Base-by-base conservation (phyloP, 2,797 vertebrate genomes). In the Bradypodion pumilum region DNA sequence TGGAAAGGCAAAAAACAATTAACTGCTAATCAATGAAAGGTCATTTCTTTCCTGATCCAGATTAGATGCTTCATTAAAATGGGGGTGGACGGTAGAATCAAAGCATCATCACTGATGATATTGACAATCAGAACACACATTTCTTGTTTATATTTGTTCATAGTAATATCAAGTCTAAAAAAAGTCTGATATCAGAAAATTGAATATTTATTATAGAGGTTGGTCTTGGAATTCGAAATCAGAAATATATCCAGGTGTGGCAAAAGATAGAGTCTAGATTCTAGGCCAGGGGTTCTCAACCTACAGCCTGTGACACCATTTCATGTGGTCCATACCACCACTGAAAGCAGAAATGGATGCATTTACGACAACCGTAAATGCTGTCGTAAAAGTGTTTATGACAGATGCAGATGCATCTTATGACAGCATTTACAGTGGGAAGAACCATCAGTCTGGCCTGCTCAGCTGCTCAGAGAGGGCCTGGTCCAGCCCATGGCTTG, bases 1-100 rank as follows among this genome's bases (percentile, higher is more conserved):
- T 69, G 88, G 59, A 89, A 91, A 87, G 84, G 89, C 65, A 86
- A 89, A 92, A 92, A 84, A 78, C 72, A 94, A 91, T 91, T 92
- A 94, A 90, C 8, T 75, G 29, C 13, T 85, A 62, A 88, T 91
- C 72, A 68, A 87, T 89, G 66, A 91, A 89, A 92, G 73, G 83
- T 85, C 40, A 86, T 89, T 90, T 92, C 23, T 88, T 85, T 87
- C 79, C 79, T 88, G 70, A 85, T 90, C 79, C 85, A 91, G 74
- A 92, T 85, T 44, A 84, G 69, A 25, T 81, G 9, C 68, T 90
- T 88, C 83, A 86, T 88, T 69, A 89, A 84, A 90, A 29, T 21
- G 72, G 78, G 62, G 78, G 35, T 2, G 82, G 59, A 79, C 1
- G 86, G 68, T 74, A 29, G 65, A 29, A 32, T 62, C 63, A 72